A percentile compares a stretch with the other conserved stretches of the same genome.
phyloP scores from a whole-genome alignment of 2,888 invertebrate genomes.

The Sesamia inferens region DNA sequence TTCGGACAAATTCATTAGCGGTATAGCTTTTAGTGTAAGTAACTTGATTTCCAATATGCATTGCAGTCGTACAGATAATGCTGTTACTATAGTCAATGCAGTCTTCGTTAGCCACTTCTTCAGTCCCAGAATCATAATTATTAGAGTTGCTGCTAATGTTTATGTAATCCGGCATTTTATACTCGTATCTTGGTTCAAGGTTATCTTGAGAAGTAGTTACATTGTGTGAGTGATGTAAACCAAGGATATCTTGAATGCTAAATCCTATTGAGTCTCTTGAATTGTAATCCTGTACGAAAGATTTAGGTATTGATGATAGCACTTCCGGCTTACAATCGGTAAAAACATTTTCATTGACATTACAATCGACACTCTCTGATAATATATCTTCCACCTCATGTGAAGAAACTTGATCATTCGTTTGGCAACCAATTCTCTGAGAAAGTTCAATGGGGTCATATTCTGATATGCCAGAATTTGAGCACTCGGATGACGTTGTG shows the following conservation, averaged over 20 bases:
- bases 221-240: conserved; percentile 82
- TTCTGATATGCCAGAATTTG: conserved; percentile 67
- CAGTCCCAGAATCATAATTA: conserved; percentile 79
- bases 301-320: conserved; percentile 75
- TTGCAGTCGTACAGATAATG: conserved; percentile 67
- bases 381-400: conserved; percentile 85
- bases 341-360: conserved; percentile 73
- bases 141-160: conserved; percentile 83
- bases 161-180: conserved; percentile 82
- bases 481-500: conserved; percentile 76
- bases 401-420: conserved; percentile 72
- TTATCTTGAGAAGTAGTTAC: conserved; percentile 72
- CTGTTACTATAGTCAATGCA: conserved; percentile 73
- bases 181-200: conserved; percentile 80
- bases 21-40: conserved; percentile 77
- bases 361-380: conserved; percentile 78
- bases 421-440: conserved; percentile 72
- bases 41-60: conserved; percentile 75
- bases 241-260: conserved; percentile 88
- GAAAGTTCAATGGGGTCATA: conserved; percentile 64
- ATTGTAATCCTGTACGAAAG: conserved; percentile 85
- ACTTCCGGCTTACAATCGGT: conserved; percentile 79
- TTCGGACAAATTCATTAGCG: conserved; percentile 77
- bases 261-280: conserved; percentile 87
- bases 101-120: conserved; percentile 76